Conservation (phyloP, 2,888 invertebrate species). For the Alentia gelatinosa region DNA sequence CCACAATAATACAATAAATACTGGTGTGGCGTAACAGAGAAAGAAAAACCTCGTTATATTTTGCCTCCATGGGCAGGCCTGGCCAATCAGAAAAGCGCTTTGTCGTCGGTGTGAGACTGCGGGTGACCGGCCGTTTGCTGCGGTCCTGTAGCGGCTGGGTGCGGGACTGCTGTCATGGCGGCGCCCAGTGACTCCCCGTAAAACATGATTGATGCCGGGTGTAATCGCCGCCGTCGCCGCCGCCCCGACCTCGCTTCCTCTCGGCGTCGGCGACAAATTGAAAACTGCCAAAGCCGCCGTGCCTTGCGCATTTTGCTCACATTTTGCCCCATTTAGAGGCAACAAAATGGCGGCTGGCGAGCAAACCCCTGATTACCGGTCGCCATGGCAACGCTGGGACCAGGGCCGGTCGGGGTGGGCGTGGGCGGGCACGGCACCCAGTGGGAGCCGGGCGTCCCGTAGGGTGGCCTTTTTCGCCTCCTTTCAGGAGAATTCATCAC, state of each 20-base stretch:
- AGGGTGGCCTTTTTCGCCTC: not conserved
- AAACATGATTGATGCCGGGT: constrained; percentile 25
- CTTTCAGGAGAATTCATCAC: constrained; percentile 51
- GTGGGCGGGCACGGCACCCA: not conserved
- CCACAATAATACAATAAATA: constrained; percentile 3
- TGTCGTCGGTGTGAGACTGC: not conserved
- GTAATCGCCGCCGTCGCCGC: not conserved
- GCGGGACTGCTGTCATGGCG: constrained; percentile 44
- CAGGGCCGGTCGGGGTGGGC: not conserved
- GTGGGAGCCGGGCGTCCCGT: not conserved
- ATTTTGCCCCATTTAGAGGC: constrained; percentile 51
- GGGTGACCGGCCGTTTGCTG: constrained; percentile 30
- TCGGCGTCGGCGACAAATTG: constrained; percentile 19
- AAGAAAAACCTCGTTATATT: not conserved
- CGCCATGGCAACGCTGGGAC: constrained; percentile 3
- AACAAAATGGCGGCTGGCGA: constrained; percentile 37
- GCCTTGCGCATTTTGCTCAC: constrained; percentile 47
- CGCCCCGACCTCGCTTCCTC: not conserved
- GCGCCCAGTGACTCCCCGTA: constrained; percentile 32
- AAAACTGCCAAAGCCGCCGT: constrained; percentile 46
- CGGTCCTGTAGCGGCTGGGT: constrained; percentile 32
- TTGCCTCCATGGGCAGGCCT: not conserved
- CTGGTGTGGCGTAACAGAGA: not conserved
- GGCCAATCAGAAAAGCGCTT: not conserved
- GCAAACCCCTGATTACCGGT: constrained; percentile 49